Percentiles rank a stretch among this genome's conserved stretches.
Evolutionary conservation across 2,113 vertebrate genomes (phyloP).

Genomic region (Nycticebus coucang): DNA sequence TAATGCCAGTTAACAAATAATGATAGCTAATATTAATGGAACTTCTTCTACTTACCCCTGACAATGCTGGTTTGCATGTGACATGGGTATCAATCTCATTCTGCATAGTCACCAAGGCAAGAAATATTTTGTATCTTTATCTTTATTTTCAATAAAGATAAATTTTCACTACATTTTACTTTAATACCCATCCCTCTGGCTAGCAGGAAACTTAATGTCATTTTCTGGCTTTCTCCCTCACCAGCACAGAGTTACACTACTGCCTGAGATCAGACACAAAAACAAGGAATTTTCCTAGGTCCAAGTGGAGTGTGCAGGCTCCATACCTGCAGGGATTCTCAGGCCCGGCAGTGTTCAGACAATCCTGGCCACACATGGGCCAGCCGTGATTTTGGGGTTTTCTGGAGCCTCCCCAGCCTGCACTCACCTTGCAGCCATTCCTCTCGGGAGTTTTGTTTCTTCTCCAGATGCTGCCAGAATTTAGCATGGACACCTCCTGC

Average conservation of each 20-base stretch:
- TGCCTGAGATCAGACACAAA: not conserved
- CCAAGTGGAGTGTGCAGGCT: too few relatives aligned
- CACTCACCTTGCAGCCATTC: not conserved
- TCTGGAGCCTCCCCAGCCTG: not conserved
- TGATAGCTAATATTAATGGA: not conserved
- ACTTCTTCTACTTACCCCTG: not conserved
- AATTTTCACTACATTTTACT: not conserved
- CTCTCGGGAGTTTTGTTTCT: not conserved
- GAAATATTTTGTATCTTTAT: not conserved
- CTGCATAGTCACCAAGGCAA: not conserved
- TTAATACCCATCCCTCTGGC: not conserved
- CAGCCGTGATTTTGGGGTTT: not conserved
- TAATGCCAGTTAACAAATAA: not conserved
- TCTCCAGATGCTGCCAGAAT: not conserved
- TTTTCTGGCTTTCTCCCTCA: not conserved
- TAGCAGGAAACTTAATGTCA: not conserved
- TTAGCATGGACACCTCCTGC: not conserved
- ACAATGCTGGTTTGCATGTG: not conserved
- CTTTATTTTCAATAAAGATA: not conserved
- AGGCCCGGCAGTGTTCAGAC: fast-evolving
- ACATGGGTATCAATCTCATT: not conserved
- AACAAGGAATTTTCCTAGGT: not conserved
- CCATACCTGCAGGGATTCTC: not conserved
- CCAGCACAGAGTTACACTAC: not conserved
- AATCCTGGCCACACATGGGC: not conserved